phyloP scores from a whole-genome alignment of 30 jellyfish, hydroid and myxozoan species.

The Turritopsis dohrnii region DNA sequence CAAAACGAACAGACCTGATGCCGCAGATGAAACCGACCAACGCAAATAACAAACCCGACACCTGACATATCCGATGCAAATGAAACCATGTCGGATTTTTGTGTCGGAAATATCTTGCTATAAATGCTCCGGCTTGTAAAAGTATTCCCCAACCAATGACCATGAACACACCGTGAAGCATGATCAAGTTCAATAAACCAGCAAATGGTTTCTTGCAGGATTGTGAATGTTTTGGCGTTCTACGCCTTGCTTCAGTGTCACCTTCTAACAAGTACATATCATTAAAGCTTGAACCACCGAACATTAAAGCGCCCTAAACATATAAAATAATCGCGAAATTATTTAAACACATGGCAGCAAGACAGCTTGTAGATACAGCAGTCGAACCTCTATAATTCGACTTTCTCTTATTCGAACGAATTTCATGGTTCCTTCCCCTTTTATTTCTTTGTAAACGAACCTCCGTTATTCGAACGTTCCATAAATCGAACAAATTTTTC shows the following conservation, averaged over 20 bases:
- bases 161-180: conserved; percentile 58
- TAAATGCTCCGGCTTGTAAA: conserved; percentile 49
- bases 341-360: not conserved
- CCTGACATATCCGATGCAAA: conserved; percentile 36
- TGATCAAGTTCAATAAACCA: conserved; percentile 24
- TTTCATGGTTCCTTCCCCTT: no score
- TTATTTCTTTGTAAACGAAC: not conserved
- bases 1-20: conserved; percentile 31
- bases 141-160: conserved; percentile 49
- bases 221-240: conserved; percentile 37
- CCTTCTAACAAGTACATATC: conserved; percentile 52
- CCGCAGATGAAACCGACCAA: conserved; percentile 49
- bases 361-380: no score
- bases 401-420: no score
- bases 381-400: no score
- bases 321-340: no score
- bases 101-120: conserved; percentile 51
- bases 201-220: conserved; percentile 21
- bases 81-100: conserved; percentile 38
- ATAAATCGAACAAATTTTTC: not conserved
- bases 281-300: not conserved
- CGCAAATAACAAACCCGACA: conserved; percentile 43
- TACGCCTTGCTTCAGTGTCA: conserved; percentile 19
- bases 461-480: not conserved
- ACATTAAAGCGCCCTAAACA: conserved; percentile 13